phyloP scores from a whole-genome alignment of 2,797 vertebrate species.

The Tragopan temminckii region DNA sequence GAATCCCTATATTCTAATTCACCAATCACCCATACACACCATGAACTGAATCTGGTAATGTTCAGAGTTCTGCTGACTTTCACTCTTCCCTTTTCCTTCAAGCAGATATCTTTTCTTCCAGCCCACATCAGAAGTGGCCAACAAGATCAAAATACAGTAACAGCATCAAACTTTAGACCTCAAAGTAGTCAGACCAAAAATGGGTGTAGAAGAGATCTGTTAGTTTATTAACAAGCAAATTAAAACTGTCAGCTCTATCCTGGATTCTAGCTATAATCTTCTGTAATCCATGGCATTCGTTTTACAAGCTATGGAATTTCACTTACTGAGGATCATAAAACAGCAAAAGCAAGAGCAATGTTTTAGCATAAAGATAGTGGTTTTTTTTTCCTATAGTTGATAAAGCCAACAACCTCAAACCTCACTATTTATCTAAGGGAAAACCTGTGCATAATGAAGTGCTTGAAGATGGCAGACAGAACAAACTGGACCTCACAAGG shows the following conservation, averaged over 20 bases:
- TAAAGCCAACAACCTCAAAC: background rate
- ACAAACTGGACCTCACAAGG: constrained; percentile 71
- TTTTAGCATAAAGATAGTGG: background rate
- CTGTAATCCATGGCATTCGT: background rate
- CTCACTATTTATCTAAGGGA: constrained; percentile 73
- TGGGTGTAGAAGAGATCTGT: background rate
- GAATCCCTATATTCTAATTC: background rate
- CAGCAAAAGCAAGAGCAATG: background rate
- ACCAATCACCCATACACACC: background rate
- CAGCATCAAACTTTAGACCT: background rate
- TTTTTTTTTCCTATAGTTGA: background rate
- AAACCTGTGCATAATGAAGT: constrained; percentile 83
- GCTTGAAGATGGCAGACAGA: constrained; percentile 77
- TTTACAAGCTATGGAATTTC: background rate
- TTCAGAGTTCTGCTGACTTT: background rate
- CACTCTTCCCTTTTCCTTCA: background rate
- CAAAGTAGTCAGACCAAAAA: background rate
- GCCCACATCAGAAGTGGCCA: background rate
- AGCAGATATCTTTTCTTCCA: background rate
- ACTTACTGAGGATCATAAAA: background rate
- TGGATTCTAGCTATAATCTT: background rate
- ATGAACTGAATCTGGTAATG: background rate
- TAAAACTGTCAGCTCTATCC: background rate
- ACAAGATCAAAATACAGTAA: background rate
- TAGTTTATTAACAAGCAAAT: background rate